These are phyloP conservation scores for Ectropis crepuscularia DNA, from an alignment of 2,888 invertebrate genomes.

Conservation along the genomic window DNA sequence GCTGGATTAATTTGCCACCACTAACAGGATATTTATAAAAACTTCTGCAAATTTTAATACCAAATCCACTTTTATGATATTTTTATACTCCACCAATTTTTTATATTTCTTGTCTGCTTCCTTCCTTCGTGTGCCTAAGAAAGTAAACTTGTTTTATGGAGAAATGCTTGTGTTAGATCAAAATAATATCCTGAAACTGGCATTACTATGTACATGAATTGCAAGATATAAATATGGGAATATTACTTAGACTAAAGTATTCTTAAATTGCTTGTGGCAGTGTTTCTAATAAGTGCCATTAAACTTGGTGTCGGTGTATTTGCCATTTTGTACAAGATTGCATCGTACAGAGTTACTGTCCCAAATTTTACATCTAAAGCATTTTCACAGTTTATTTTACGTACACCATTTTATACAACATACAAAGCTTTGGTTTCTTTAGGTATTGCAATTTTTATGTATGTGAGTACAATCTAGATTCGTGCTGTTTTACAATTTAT, in stretches of 20 bases:
- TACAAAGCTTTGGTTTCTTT: slow-evolving; percentile 32
- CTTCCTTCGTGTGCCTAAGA: no score
- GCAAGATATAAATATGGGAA: background rate
- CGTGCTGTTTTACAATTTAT: slow-evolving; percentile 25
- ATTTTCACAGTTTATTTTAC: slow-evolving; percentile 33
- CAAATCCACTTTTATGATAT: no score
- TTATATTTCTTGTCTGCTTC: no score
- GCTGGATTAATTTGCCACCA: no score
- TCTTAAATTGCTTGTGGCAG: background rate
- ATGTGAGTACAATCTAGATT: slow-evolving; percentile 2
- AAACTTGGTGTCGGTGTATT: slow-evolving; percentile 40
- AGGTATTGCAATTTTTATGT: background rate
- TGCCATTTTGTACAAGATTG: slow-evolving; percentile 32
- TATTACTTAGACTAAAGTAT: background rate
- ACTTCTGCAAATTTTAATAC: no score
- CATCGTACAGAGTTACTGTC: slow-evolving; percentile 61
- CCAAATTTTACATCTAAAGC: slow-evolving; percentile 63
- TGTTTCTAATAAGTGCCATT: slow-evolving; percentile 34
- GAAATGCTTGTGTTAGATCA: no score
- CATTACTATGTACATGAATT: no score
- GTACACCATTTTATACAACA: slow-evolving; percentile 34
- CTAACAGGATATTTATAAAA: no score
- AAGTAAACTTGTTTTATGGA: no score
- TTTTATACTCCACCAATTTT: no score
- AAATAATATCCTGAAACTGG: no score